Evolutionary conservation across 2,113 vertebrate genomes (phyloP).

Genomic region (Corvus cornix): DNA sequence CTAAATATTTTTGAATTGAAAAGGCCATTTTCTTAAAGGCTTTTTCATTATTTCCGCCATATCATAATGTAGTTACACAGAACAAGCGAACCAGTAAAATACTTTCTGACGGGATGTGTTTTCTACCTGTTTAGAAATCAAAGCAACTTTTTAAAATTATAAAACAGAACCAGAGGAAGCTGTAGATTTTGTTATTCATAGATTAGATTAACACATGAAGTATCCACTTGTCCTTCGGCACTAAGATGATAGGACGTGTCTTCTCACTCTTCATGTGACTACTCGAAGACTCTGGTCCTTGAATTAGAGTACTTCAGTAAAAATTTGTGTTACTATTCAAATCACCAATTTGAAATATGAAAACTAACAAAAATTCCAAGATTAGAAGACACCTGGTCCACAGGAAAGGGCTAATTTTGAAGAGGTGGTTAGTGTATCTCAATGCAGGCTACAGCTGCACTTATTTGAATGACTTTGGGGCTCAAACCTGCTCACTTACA

Average conservation of each 20-base stretch:
- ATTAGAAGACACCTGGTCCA: neutral
- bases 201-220: neutral
- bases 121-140: neutral
- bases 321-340: neutral
- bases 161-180: neutral
- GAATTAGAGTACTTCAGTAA: neutral
- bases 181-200: neutral
- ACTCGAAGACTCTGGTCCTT: neutral
- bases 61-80: neutral
- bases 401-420: neutral
- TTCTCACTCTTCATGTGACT: neutral
- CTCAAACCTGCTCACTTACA: slow-evolving; percentile 81
- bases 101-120: neutral
- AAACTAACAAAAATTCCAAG: neutral
- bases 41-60: neutral
- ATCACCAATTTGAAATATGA: neutral
- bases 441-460: neutral
- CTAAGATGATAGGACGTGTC: neutral
- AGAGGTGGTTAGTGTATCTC: neutral
- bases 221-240: neutral
- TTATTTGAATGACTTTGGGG: neutral
- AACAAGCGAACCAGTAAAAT: neutral
- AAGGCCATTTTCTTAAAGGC: neutral
- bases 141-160: neutral
- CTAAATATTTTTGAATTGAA: neutral